A percentile compares a stretch with the other conserved stretches of the same genome.
Conservation (phyloP, 23 tunicate species). For the Phallusia fumigata region DNA sequence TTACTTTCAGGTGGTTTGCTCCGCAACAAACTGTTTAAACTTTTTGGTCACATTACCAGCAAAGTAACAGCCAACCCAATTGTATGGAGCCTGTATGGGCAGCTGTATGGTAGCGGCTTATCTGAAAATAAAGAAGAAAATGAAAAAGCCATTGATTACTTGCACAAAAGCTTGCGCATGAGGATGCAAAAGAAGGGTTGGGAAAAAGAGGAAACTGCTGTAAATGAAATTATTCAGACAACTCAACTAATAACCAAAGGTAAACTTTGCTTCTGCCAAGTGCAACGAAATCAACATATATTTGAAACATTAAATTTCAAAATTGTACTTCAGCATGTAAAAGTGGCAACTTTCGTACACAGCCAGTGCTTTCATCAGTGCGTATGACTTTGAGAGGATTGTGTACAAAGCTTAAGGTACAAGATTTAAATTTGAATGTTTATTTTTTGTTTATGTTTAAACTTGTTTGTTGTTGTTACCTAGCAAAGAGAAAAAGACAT, state of each 20-base stretch:
- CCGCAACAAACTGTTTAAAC: slow-evolving; percentile 30
- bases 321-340: background rate
- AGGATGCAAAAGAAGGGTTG: slow-evolving; percentile 52
- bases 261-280: background rate
- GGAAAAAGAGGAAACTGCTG: slow-evolving; percentile 57
- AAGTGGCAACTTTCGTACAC: background rate
- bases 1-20: slow-evolving; percentile 34
- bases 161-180: slow-evolving; percentile 58
- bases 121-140: slow-evolving; percentile 34
- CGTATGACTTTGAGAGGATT: slow-evolving; percentile 64
- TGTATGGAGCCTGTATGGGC: slow-evolving; percentile 66
- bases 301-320: slow-evolving; percentile 1
- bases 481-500: slow-evolving; percentile 56
- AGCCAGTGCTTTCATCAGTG: slow-evolving; percentile 35
- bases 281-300: too few species aligned
- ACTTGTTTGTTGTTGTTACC: background rate
- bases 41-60: slow-evolving; percentile 72
- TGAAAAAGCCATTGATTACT: slow-evolving; percentile 45
- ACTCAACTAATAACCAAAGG: slow-evolving; percentile 11
- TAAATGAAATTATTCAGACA: slow-evolving; percentile 19
- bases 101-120: slow-evolving; percentile 38
- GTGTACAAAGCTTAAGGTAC: slow-evolving; percentile 48
- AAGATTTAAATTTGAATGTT: background rate
- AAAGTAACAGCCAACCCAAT: slow-evolving; percentile 36
- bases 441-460: background rate